Evolutionary conservation across 2,113 vertebrate genomes (phyloP).

Genomic region (Menura novaehollandiae): DNA sequence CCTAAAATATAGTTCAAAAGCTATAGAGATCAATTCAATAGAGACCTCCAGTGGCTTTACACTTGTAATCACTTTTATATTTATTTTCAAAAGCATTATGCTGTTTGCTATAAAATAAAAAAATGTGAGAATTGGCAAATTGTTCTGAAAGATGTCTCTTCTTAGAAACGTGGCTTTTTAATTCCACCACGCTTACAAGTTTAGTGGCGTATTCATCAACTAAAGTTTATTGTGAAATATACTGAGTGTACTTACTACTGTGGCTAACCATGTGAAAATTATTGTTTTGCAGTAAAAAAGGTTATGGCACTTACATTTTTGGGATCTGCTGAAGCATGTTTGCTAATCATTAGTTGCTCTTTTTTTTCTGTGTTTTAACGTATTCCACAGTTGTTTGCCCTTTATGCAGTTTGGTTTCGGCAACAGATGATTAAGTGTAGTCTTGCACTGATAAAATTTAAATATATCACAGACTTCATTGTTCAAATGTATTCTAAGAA

Average conservation of each 20-base stretch:
- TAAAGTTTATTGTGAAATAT: slow-evolving; percentile 38
- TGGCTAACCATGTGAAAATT: slow-evolving; percentile 27
- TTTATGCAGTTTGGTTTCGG: neutral
- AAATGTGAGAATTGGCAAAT: neutral
- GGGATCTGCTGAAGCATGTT: slow-evolving; percentile 24
- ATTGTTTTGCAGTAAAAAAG: slow-evolving; percentile 34
- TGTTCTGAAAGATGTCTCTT: neutral
- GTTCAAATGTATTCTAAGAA: slow-evolving; percentile 13
- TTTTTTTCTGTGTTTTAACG: neutral
- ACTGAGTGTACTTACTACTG: slow-evolving; percentile 12
- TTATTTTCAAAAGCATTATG: slow-evolving; percentile 6
- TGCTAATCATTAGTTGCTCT: neutral
- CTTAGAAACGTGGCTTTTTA: neutral
- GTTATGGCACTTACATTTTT: neutral
- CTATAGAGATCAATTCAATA: neutral
- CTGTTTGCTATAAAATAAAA: neutral
- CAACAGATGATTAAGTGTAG: neutral
- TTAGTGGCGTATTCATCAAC: neutral
- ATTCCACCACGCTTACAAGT: neutral
- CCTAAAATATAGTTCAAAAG: neutral
- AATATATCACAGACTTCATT: neutral
- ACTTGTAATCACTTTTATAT: neutral
- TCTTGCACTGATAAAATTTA: neutral
- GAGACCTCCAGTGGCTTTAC: neutral
- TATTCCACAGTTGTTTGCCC: neutral